Evolutionary conservation across 1,140 invertebrate species (phyloP), one percentile per base, ranked within the genome.

Genomic region (Formica selysi): DNA sequence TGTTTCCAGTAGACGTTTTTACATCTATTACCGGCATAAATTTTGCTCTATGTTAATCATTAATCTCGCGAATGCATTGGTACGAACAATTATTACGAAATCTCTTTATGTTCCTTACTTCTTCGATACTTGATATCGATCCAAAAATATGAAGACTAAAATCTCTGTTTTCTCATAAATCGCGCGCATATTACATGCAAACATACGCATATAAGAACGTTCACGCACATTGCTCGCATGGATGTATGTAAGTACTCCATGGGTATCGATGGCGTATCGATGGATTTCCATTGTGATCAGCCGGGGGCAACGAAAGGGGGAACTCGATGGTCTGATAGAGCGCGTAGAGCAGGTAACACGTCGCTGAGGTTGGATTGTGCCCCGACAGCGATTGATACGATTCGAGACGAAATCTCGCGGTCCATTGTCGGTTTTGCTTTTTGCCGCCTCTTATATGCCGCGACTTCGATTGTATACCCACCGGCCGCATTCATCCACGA

Each of bases 351-450:
- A 91, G 86, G 90, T 91, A 89, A 91, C 81, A 62, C 78, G 67
- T 89, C 81, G 70, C 86, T 22, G 70, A 64, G 79, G 70, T 85
- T 78, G 76, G 80, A 91, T 91, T 89, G 87, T 89, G 76, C 38
- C 51, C 48, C 83, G 90, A 91, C 90, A 89, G 65, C 87, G 90
- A 91, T 91, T 91, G 90, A 91, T 91, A 89, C 86, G 85, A 91
- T 84, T 89, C 79, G 78, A 81, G 68, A 76, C 80, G 85, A 91
- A 87, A 85, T 87, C 85, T 89, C 88, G 88, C 67, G 89, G 73
- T 68, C 81, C 81, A 91, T 91, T 89, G 90, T 89, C 79, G 83
- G 54, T 78, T 51, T 68, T 79, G 74, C 76, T 68, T 85, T 51
- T 83, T 64, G 74, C 87, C 87, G 88, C 79, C 89, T 85, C 86